Evolutionary conservation across 2,888 invertebrate species (phyloP).

Genomic region (Drosophila helvetica): DNA sequence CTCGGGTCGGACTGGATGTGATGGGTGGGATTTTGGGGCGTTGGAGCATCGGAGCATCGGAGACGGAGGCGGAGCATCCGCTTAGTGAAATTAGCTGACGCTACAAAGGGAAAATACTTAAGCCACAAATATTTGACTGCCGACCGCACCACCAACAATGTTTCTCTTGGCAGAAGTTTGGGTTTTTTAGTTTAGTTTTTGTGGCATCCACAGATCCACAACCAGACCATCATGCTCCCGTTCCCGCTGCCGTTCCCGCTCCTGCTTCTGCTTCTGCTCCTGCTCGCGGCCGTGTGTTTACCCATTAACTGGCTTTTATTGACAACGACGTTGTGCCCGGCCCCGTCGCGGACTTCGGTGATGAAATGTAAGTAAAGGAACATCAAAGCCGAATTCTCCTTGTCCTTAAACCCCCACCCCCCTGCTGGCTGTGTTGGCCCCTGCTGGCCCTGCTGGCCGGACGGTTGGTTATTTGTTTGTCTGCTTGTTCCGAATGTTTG

Average conservation of each 20-base stretch:
- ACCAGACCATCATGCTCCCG: not conserved
- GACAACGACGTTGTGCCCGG: conserved; percentile 55
- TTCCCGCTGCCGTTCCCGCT: not conserved
- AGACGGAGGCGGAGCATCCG: conserved; percentile 30
- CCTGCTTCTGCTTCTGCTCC: not conserved
- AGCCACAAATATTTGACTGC: conserved; percentile 70
- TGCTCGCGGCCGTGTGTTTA: conserved; percentile 51
- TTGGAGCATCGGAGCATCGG: not conserved
- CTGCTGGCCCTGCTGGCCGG: not conserved
- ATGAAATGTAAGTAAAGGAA: conserved; percentile 73
- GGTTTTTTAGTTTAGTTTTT: conserved; percentile 75
- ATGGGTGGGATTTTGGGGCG: not conserved
- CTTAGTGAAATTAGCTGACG: conserved; percentile 56
- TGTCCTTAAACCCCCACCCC: conserved; percentile 27
- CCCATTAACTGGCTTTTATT: conserved; percentile 71
- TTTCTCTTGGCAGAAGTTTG: conserved; percentile 63
- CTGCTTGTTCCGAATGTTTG: conserved; percentile 48
- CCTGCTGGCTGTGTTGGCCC: conserved; percentile 1
- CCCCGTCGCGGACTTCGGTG: conserved; percentile 54
- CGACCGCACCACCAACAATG: conserved; percentile 66
- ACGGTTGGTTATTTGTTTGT: conserved; percentile 28
- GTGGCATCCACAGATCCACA: conserved; percentile 43
- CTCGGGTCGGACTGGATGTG: too few species aligned
- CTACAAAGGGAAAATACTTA: conserved; percentile 48
- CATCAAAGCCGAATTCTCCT: conserved; percentile 73